Percentiles rank a stretch among this genome's conserved stretches.
These are phyloP conservation scores for Cephus pygmeus DNA, from an alignment of 2,888 invertebrate genomes.

Conservation along the genomic window DNA sequence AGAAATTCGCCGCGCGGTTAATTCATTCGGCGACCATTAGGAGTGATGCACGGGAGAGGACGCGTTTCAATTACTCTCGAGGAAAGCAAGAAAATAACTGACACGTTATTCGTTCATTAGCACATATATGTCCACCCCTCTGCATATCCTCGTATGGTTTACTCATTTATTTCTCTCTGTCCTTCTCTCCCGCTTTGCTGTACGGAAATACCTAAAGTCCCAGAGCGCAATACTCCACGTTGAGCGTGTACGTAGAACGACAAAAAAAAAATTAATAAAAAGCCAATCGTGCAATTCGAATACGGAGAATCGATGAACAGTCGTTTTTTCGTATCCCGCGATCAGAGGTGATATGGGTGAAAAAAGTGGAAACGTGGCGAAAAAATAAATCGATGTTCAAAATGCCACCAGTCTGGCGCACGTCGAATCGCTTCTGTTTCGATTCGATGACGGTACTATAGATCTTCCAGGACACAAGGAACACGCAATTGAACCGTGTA, in stretches of 20 bases:
- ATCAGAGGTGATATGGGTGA: neutral
- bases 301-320: neutral
- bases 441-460: neutral
- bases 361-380: neutral
- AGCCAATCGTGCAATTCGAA: neutral
- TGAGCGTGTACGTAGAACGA: neutral
- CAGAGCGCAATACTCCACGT: neutral
- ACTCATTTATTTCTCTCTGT: neutral
- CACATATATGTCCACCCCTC: neutral
- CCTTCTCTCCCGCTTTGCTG: neutral
- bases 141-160: neutral
- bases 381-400: neutral
- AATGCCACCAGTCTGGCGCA: neutral
- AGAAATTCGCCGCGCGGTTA: slow-evolving; percentile 8
- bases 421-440: neutral
- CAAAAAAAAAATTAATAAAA: neutral
- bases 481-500: neutral
- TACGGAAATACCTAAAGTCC: neutral
- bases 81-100: neutral
- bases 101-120: neutral
- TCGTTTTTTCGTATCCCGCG: neutral
- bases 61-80: neutral
- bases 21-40: slow-evolving; percentile 7
- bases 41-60: neutral
- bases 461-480: neutral